Evolutionary conservation across 1,140 invertebrate species (phyloP), one percentile per base, ranked within the genome.

Genomic region (Scaptomyza montana): DNA sequence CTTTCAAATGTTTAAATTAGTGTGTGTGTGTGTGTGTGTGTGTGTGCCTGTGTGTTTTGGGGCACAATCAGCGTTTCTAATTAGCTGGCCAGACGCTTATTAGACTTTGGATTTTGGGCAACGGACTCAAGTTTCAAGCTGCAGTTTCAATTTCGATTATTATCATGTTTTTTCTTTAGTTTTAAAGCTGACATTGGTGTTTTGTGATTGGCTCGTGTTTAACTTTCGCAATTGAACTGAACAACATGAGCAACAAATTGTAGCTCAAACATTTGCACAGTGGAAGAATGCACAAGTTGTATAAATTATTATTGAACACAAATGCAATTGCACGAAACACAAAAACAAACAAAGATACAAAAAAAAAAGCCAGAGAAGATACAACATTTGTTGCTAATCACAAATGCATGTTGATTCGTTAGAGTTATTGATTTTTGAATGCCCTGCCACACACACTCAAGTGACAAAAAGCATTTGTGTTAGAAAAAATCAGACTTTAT

Each of bases 261-360:
- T 39, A 77, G 56, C 62, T 74, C 36, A 84, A 84, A 85, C 80
- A 84, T 85, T 85, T 85, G 68, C 69, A 54, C 28, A 78, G 70
- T 74, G 65, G 62, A 74, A 28, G 49, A 72, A n/a, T n/a, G n/a
- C n/a, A n/a, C 74, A 86, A 76, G 61, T 86, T 86, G 78, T 78
- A 87, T 76, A 78, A 81, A 86, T 82, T 69, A 82, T 76, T 73
- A 82, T 78, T 80, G 74, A 85, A 67, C 36, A 46, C 51, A 73
- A 62, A 69, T 69, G 72, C 70, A 79, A 80, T 74, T 78, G 82
- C 81, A 84, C 67, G 80, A 73, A 45, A 45, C n/a, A 13, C 16
- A 12, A n/a, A 28, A 30, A 33, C n/a, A 51, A 28, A 51, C 70
- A 67, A 25, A 59, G 47, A 60, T n/a, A n/a, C n/a, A 49, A 49